Conservation (phyloP, 2,797 vertebrate species). For the Girardinus metallicus region DNA sequence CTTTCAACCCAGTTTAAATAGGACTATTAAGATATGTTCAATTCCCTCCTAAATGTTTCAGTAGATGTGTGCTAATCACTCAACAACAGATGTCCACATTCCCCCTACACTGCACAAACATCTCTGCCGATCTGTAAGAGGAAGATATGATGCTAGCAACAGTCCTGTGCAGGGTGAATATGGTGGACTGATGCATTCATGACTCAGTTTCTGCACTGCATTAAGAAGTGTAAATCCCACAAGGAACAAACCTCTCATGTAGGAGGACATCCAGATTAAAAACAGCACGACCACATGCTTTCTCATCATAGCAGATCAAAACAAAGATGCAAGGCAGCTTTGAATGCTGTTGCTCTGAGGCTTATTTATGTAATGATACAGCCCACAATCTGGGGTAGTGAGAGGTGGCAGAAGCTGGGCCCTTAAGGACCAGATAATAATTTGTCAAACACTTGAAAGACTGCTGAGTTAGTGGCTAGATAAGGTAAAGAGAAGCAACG, state of each 20-base stretch:
- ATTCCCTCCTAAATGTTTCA: slow-evolving; percentile 20
- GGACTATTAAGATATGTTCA: slow-evolving; percentile 3
- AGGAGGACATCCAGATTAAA: slow-evolving; percentile 41
- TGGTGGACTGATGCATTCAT: not conserved
- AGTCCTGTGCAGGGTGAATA: not conserved
- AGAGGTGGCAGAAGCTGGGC: slow-evolving; percentile 22
- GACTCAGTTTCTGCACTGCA: slow-evolving; percentile 22
- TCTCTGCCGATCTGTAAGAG: slow-evolving; percentile 5
- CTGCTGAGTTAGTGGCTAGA: slow-evolving; percentile 19
- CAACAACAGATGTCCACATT: not conserved
- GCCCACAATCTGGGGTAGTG: slow-evolving; percentile 25
- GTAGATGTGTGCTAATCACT: slow-evolving; percentile 15
- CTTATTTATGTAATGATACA: slow-evolving; percentile 19
- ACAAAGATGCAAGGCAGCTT: slow-evolving; percentile 32
- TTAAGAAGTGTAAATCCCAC: slow-evolving; percentile 22
- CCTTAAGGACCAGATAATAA: slow-evolving; percentile 32
- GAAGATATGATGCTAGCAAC: slow-evolving; percentile 2
- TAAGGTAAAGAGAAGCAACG: slow-evolving; percentile 35
- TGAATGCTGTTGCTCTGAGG: slow-evolving; percentile 29
- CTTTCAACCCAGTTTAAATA: slow-evolving; percentile 3
- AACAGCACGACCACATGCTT: slow-evolving; percentile 45
- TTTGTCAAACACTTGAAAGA: slow-evolving; percentile 9
- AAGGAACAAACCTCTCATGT: slow-evolving; percentile 30
- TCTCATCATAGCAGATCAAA: slow-evolving; percentile 52
- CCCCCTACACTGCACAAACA: not conserved